Evolutionary conservation across 2,888 invertebrate genomes (phyloP).

Genomic region (Labia minor): DNA sequence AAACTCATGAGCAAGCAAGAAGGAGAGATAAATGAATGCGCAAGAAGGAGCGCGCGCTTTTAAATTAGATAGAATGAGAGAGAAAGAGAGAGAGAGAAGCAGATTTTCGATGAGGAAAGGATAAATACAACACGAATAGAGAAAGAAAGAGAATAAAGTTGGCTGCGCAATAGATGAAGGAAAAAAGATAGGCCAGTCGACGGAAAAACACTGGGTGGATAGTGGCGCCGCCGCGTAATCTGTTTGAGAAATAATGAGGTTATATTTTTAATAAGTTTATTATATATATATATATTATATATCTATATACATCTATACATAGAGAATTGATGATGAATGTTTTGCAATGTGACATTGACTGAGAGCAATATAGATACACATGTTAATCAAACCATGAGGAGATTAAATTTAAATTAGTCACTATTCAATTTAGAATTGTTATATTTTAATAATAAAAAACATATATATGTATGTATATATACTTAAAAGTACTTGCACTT

Average conservation of each 20-base stretch:
- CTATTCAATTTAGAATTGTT: neutral
- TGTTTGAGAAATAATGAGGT: neutral
- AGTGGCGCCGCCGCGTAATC: neutral
- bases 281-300: too few relatives aligned
- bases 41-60: conserved; percentile 13
- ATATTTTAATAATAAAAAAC: neutral
- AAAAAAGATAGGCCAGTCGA: conserved; percentile 13
- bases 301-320: too few relatives aligned
- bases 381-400: neutral
- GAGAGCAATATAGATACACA: neutral
- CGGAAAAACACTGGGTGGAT: neutral
- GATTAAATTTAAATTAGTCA: conserved; percentile 13
- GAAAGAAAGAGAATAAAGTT: neutral
- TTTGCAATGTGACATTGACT: conserved; percentile 5
- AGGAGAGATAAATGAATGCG: conserved; percentile 13
- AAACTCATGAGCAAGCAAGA: conserved; percentile 13
- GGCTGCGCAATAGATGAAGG: neutral
- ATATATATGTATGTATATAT: too few relatives aligned
- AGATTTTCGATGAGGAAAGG: conserved; percentile 5
- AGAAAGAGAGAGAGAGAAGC: neutral
- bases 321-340: conserved; percentile 9
- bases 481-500: too few relatives aligned
- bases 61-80: conserved; percentile 7
- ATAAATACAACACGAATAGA: conserved; percentile 3
- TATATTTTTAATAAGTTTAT: conserved; percentile 13